Evolutionary conservation across 2,113 vertebrate species (phyloP), one percentile per base, ranked within the genome.

Genomic region (Synodontis membranacea): DNA sequence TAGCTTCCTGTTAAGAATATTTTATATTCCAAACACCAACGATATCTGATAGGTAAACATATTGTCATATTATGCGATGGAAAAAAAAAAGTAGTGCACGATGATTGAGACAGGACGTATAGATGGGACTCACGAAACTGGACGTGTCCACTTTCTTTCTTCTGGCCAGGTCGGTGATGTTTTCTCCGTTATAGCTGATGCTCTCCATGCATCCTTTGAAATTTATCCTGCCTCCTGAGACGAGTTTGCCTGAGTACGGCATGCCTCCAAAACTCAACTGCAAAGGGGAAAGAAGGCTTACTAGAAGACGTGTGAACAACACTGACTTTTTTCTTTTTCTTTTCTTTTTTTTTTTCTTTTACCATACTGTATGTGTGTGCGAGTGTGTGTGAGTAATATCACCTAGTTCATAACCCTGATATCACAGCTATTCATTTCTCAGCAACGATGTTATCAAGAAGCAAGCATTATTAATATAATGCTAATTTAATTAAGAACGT

Each of bases 141-240:
- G 97, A 97, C 37, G 97, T 97, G 90, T 99, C 98, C 1, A 99
- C 86, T 89, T 99, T 99, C 93, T 96, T 99, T 79, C 98, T 95
- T 25, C 96, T 96, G 5, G 97, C 97, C 86, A 99, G 96, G 90
- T 99, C 98, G 42, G 98, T 99, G 85, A 99, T 98, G 92, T 99
- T 99, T 92, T 97, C 96, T 75, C 97, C 97, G 46, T 99, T 99
- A 93, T 99, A 99, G 94, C 97, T 98, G 88, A 99, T 97, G 90
- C 96, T 97, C 87, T 99, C 98, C 97, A 99, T 99, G 90, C 98
- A 99, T 87, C 98, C 98, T 94, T 96, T 98, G 94, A 99, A 99
- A 92, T 99, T 99, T 83, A 97, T 98, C 58, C 96, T 94, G 0
- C 95, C 95, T 86, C 95, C 97, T 74, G 96, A 97, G 83, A 96